These are phyloP conservation scores for Colostygia pectinataria DNA, from an alignment of 2,888 invertebrate genomes.

Conservation along the genomic window DNA sequence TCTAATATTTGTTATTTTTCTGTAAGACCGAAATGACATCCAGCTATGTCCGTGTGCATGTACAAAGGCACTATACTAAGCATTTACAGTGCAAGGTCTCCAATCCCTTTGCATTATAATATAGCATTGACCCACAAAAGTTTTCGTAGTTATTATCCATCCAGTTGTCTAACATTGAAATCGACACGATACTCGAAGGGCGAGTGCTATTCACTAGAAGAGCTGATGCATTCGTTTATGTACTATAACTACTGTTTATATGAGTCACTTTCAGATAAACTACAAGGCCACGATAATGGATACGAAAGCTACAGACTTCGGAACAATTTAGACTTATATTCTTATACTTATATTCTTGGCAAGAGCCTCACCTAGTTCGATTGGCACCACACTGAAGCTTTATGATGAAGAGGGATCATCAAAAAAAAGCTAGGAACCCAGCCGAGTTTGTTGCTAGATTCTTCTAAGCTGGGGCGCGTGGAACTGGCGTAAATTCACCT, in stretches of 20 bases:
- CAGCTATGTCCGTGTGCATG: not conserved
- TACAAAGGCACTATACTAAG: not conserved
- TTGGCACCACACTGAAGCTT: too few relatives aligned
- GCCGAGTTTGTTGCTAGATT: too few relatives aligned
- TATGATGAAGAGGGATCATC: too few relatives aligned
- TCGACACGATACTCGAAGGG: slow-evolving; percentile 61
- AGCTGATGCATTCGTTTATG: slow-evolving; percentile 38
- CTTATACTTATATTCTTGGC: too few relatives aligned
- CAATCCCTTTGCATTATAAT: slow-evolving; percentile 28
- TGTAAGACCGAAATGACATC: too few relatives aligned
- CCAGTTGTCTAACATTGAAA: slow-evolving; percentile 50
- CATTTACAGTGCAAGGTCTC: slow-evolving; percentile 25
- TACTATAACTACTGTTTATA: slow-evolving; percentile 19
- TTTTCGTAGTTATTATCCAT: slow-evolving; percentile 33
- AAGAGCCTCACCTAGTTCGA: too few relatives aligned
- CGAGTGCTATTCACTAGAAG: slow-evolving; percentile 49
- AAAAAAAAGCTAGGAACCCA: too few relatives aligned
- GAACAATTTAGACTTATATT: not conserved
- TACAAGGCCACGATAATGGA: slow-evolving; percentile 51
- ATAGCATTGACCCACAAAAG: slow-evolving; percentile 34
- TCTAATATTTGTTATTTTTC: too few relatives aligned
- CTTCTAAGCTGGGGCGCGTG: too few relatives aligned
- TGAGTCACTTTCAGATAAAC: slow-evolving; percentile 70
- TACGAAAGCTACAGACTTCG: slow-evolving; percentile 32
- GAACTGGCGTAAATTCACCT: too few relatives aligned